phyloP scores from a whole-genome alignment of 2,797 vertebrate species.

The Tragelaphus eurycerus region DNA sequence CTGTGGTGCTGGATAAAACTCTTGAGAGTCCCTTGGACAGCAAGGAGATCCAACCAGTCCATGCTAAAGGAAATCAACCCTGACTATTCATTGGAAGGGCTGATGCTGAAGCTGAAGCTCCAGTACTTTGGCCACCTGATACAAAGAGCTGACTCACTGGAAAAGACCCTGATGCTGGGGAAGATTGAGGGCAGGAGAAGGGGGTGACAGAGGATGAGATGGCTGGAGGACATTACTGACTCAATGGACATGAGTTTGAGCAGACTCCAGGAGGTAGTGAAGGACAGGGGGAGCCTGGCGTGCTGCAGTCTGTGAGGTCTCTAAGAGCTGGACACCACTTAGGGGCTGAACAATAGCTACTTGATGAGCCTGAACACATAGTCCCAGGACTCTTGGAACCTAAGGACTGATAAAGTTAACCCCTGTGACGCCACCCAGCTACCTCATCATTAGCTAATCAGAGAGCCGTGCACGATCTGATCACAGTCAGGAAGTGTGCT shows the following conservation, averaged over 20 bases:
- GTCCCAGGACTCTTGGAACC: neutral
- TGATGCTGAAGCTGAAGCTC: neutral
- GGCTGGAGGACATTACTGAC: neutral
- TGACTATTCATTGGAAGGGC: neutral
- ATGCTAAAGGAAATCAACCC: neutral
- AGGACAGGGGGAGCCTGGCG: neutral
- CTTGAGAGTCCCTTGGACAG: neutral
- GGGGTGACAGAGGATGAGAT: neutral
- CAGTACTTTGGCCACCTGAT: neutral
- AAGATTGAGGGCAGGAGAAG: neutral
- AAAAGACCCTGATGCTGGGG: neutral
- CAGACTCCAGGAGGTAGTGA: neutral
- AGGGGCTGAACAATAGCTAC: neutral
- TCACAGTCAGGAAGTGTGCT: neutral
- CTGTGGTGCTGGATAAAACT: neutral
- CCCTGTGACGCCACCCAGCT: neutral
- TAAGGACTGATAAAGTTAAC: no score
- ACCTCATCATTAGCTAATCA: neutral
- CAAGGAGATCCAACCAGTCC: neutral
- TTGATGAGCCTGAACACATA: neutral
- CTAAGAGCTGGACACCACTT: no score
- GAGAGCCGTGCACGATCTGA: rapidly evolving
- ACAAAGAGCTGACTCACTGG: neutral
- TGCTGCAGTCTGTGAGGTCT: no score
- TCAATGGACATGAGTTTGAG: neutral